Percentiles rank a stretch among this genome's conserved stretches.
Conservation (phyloP, 2,797 vertebrate genomes). For the Columba guinea region DNA sequence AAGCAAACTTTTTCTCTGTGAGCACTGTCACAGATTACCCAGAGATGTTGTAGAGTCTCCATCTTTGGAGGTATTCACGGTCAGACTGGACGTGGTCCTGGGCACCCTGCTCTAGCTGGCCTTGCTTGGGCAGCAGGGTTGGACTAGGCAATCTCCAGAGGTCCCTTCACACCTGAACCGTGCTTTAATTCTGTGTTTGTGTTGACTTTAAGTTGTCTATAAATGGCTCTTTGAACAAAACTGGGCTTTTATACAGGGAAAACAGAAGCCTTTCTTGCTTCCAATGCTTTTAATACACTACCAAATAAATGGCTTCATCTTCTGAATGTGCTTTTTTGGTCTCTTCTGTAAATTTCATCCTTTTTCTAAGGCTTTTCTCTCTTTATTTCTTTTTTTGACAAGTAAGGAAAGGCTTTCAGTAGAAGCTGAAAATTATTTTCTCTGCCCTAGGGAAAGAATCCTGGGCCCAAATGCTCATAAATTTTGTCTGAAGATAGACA, state of each 20-base stretch:
- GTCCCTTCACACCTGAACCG: rapidly evolving
- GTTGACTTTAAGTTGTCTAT: neutral
- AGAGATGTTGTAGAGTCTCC: neutral
- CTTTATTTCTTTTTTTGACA: neutral
- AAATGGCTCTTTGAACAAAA: neutral
- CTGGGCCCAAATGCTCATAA: neutral
- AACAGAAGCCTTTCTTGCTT: neutral
- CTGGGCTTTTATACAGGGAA: neutral
- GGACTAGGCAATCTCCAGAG: neutral
- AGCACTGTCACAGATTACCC: neutral
- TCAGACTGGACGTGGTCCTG: no score
- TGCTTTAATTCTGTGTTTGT: neutral
- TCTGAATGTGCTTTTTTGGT: neutral
- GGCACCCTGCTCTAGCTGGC: neutral
- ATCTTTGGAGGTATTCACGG: neutral
- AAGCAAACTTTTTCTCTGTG: neutral
- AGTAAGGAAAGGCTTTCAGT: neutral
- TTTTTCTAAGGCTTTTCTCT: neutral
- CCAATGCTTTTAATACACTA: neutral
- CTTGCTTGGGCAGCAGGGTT: neutral
- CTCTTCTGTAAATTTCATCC: neutral
- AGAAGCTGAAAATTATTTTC: neutral
- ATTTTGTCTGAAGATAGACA: neutral
- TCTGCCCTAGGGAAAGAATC: neutral
- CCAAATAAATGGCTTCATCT: neutral